phyloP scores from a whole-genome alignment of 1,140 invertebrate genomes.

The Halesus radiatus region DNA sequence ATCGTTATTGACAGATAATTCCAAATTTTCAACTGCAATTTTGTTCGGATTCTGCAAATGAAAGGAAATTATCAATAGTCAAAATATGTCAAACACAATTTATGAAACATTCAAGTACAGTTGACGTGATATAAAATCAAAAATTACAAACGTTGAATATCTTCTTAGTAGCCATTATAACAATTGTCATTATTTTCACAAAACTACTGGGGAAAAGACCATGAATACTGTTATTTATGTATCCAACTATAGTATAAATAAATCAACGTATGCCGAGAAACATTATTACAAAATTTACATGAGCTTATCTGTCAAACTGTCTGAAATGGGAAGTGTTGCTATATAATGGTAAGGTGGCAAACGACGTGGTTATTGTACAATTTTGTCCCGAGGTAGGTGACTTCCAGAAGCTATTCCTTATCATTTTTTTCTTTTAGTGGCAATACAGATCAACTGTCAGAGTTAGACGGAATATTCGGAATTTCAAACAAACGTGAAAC shows the following conservation, averaged over 20 bases:
- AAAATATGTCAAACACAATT: not conserved
- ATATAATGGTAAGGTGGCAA: not conserved
- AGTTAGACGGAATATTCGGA: too few species aligned
- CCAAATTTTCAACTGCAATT: slow-evolving; percentile 63
- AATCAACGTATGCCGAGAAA: slow-evolving; percentile 2
- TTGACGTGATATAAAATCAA: not conserved
- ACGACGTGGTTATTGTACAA: slow-evolving; percentile 10
- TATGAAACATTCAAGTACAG: not conserved
- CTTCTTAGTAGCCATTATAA: slow-evolving; percentile 24
- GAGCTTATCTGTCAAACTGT: not conserved
- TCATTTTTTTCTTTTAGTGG: not conserved
- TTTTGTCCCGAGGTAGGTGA: not conserved
- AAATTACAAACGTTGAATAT: slow-evolving; percentile 25
- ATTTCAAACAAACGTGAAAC: too few species aligned
- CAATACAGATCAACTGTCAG: not conserved
- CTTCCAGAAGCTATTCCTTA: not conserved
- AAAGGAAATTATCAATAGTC: not conserved
- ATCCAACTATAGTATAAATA: not conserved
- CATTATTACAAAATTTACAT: not conserved
- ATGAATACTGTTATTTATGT: not conserved
- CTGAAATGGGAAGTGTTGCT: not conserved
- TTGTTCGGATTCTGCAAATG: slow-evolving; percentile 66
- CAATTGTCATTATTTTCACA: slow-evolving; percentile 38
- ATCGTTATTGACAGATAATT: slow-evolving; percentile 61
- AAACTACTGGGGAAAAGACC: slow-evolving; percentile 3